A percentile compares a stretch with the other conserved stretches of the same genome.
Evolutionary conservation across 2,888 invertebrate genomes (phyloP).

Genomic region (Ctena decussata): DNA sequence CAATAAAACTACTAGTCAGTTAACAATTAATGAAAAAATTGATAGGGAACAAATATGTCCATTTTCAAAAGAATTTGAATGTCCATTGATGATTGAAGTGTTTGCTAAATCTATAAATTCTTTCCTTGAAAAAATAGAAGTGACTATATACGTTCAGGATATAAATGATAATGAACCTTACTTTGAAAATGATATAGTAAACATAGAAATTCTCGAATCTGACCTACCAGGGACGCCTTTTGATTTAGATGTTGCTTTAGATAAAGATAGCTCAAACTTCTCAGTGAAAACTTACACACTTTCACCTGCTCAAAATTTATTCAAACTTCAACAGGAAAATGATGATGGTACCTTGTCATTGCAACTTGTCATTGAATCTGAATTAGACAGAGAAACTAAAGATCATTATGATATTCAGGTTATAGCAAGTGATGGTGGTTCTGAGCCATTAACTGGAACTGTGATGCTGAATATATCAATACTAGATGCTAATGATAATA

Average conservation of each 20-base stretch:
- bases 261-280: conserved; percentile 73
- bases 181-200: conserved; percentile 68
- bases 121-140: conserved; percentile 76
- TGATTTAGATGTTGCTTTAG: conserved; percentile 71
- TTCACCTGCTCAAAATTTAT: conserved; percentile 70
- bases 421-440: conserved; percentile 77
- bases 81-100: conserved; percentile 72
- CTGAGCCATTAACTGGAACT: conserved; percentile 67
- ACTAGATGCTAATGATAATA: conserved; percentile 79
- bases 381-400: conserved; percentile 75
- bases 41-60: conserved; percentile 77
- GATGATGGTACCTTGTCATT: conserved; percentile 71
- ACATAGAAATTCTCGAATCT: conserved; percentile 72
- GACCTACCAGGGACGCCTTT: conserved; percentile 69
- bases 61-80: conserved; percentile 62
- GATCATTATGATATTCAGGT: conserved; percentile 74
- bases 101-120: conserved; percentile 73
- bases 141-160: conserved; percentile 78
- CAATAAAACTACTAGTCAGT: conserved; percentile 51
- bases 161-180: conserved; percentile 83
- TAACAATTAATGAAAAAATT: conserved; percentile 53
- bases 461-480: conserved; percentile 72
- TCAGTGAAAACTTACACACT: conserved; percentile 74
- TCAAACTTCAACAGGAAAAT: conserved; percentile 65
- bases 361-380: conserved; percentile 69